Conservation (phyloP, 2,888 invertebrate genomes). For the Globia sparganii region DNA sequence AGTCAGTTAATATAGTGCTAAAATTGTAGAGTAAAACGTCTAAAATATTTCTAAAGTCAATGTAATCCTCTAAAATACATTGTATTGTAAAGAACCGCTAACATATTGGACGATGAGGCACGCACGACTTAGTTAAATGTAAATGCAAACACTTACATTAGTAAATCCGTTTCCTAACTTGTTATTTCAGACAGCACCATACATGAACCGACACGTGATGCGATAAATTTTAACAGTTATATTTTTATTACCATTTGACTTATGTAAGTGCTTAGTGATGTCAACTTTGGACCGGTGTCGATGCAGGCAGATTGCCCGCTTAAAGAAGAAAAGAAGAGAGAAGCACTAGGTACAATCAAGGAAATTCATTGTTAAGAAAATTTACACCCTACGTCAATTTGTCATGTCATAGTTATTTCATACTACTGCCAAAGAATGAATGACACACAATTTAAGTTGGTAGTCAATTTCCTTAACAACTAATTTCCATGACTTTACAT, state of each 20-base stretch:
- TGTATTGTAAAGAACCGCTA: not conserved
- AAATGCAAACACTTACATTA: slow-evolving; percentile 8
- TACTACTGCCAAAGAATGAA: not conserved
- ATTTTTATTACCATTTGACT: slow-evolving; percentile 42
- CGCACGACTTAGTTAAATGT: not conserved
- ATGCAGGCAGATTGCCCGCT: not conserved
- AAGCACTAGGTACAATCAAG: not conserved
- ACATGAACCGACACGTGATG: slow-evolving; percentile 31
- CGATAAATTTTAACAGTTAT: slow-evolving; percentile 43
- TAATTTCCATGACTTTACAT: not conserved
- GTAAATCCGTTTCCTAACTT: slow-evolving; percentile 23
- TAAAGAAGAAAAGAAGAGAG: not conserved
- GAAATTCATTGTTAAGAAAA: not conserved
- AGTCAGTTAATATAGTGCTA: not conserved
- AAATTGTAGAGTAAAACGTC: not conserved
- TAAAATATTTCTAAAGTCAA: not conserved
- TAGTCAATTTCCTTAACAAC: not conserved
- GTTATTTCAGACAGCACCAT: slow-evolving; percentile 19
- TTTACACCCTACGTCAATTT: not conserved
- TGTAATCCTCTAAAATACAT: not conserved
- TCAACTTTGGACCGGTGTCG: not conserved
- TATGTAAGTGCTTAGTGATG: slow-evolving; percentile 18
- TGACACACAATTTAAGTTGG: not conserved
- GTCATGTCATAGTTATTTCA: not conserved
- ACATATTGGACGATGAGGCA: not conserved